Evolutionary conservation across 1,140 invertebrate species (phyloP).

Genomic region (Drosophila kikkawai): DNA sequence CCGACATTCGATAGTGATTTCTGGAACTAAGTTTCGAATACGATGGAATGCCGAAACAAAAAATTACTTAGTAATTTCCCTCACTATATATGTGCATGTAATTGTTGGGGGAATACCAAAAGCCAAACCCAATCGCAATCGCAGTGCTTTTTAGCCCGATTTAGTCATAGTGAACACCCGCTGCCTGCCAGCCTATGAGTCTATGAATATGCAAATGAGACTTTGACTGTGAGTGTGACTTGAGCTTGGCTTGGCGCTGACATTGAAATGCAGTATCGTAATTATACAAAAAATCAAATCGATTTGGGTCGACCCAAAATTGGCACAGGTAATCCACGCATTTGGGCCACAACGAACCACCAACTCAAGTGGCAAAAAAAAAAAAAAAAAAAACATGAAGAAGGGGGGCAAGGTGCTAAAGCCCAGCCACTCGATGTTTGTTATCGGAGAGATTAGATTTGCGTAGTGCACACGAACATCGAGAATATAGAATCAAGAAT

Average conservation of each 20-base stretch:
- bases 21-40: not conserved
- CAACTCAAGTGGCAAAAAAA: constrained; percentile 16
- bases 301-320: not conserved
- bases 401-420: constrained; percentile 5
- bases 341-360: constrained; percentile 1
- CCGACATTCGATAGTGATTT: not conserved
- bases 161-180: constrained; percentile 14
- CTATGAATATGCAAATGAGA: constrained; percentile 45
- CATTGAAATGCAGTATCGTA: constrained; percentile 44
- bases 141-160: constrained; percentile 1
- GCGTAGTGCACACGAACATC: constrained; percentile 12
- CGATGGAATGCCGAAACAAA: constrained; percentile 4
- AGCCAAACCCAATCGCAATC: constrained; percentile 9
- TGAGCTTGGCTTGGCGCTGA: constrained; percentile 2
- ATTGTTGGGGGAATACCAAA: constrained; percentile 24
- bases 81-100: constrained; percentile 1
- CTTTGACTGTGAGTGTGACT: not conserved
- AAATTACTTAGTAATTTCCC: constrained; percentile 16
- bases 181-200: not conserved
- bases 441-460: constrained; percentile 48
- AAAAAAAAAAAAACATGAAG: not conserved
- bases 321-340: constrained; percentile 3
- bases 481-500: not conserved
- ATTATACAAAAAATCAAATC: constrained; percentile 7
- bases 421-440: constrained; percentile 16